Base-by-base conservation (phyloP, 2,797 vertebrate species). In the Antennarius maculatus region DNA sequence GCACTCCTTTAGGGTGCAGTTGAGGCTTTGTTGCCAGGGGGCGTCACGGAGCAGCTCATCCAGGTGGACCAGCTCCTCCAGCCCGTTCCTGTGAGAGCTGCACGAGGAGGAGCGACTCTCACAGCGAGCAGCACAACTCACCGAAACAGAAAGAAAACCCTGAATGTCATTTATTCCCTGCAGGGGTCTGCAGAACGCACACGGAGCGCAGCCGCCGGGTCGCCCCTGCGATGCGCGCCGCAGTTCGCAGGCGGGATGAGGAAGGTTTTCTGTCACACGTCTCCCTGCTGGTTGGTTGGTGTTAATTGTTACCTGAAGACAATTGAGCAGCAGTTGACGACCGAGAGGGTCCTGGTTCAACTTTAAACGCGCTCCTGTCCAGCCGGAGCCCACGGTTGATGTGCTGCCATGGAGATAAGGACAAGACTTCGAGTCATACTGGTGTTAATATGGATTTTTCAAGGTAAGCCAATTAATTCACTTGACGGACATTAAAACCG, bases 381-480 rank as follows among this genome's bases (percentile, higher is more conserved):
- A n/a, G 71, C 57, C 1, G 66, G 60, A 73, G 83, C 61, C 52
- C 78, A 56, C 65, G 77, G 86, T 91, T 90, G 78, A 91, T 91
- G 91, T 77, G 79, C 86, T 69, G 85, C 74, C 80, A 94, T 94
- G 92, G 90, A 92, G 80, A 79, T 77, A 39, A 79, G 71, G 56
- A 77, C 53, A 13, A 88, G 85, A 89, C 82, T 92, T 53, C 75
- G 76, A 81, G 81, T 84, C 62, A 46, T 92, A 39, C 73, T 94
- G 72, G 70, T 89, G 65, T 52, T 91, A n/a, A 45, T 92, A 4
- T 92, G 91, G 85, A 79, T 91, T 52, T 67, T 86, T 71, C 81
- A 88, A 92, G 93, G 94, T 95, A 88, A 88, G 87, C 49, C 14
- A 54, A 79, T 84, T 75, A 72, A 76, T 65, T 37, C 42, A 52